Evolutionary conservation across 1,140 invertebrate genomes (phyloP).

Genomic region (Limonius californicus): DNA sequence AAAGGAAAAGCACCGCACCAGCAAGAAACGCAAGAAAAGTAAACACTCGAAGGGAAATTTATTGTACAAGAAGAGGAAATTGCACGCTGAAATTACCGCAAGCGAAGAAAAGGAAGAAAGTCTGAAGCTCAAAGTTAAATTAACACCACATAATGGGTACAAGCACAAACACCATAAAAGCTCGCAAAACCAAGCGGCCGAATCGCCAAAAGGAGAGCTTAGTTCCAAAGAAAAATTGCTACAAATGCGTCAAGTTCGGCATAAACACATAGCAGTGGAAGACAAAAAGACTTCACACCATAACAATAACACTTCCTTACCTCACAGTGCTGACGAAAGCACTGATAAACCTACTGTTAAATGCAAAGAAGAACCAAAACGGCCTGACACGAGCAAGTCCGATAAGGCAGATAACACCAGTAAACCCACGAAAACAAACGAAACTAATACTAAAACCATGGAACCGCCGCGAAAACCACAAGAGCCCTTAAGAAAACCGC

Average conservation of each 20-base stretch:
- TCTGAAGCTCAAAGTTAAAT: slow-evolving; percentile 45
- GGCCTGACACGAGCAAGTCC: background rate
- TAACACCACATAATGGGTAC: slow-evolving; percentile 42
- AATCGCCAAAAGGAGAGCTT: slow-evolving; percentile 21
- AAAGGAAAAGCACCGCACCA: slow-evolving; percentile 33
- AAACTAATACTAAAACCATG: background rate
- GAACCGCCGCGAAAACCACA: background rate
- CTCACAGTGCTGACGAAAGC: background rate
- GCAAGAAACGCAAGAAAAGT: slow-evolving; percentile 42
- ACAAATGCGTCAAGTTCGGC: slow-evolving; percentile 45
- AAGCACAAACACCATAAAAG: slow-evolving; percentile 44
- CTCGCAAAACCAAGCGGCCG: slow-evolving; percentile 16
- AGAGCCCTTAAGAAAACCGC: too few species aligned
- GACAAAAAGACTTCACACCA: slow-evolving; percentile 32
- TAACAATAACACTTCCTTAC: slow-evolving; percentile 17
- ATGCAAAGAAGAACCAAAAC: background rate
- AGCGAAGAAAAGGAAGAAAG: slow-evolving; percentile 36
- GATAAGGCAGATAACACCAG: background rate
- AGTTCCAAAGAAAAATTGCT: slow-evolving; percentile 42
- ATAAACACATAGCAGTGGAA: slow-evolving; percentile 37
- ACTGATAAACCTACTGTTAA: background rate
- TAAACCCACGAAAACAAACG: background rate
- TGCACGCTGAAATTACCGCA: slow-evolving; percentile 43
- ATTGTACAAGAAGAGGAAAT: slow-evolving; percentile 40
- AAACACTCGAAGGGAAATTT: slow-evolving; percentile 43